Conservation (phyloP, 2,797 vertebrate species). For the Sorex maritimensis region DNA sequence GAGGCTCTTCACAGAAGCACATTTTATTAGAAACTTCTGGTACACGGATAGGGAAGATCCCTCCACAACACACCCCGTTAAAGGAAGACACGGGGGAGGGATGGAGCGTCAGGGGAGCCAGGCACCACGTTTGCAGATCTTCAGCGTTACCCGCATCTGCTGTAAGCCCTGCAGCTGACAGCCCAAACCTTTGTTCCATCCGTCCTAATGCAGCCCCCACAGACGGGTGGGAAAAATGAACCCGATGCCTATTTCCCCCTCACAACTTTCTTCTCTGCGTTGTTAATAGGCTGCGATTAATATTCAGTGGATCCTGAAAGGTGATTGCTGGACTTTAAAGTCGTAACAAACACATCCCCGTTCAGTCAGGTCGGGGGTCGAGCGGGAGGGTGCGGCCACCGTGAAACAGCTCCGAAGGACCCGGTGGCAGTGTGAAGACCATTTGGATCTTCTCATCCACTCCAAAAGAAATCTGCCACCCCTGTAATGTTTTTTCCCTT, state of each 20-base stretch:
- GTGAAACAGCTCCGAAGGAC: conserved; percentile 90
- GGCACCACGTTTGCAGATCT: conserved; percentile 60
- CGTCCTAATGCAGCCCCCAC: conserved; percentile 80
- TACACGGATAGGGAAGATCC: conserved; percentile 36
- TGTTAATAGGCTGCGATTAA: conserved; percentile 76
- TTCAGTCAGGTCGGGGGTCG: conserved; percentile 71
- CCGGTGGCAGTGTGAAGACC: conserved; percentile 94
- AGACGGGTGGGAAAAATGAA: conserved; percentile 82
- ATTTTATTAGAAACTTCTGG: conserved; percentile 50
- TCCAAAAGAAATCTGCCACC: conserved; percentile 95
- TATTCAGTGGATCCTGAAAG: conserved; percentile 84
- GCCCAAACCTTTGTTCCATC: conserved; percentile 85
- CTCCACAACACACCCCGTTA: conserved; percentile 8
- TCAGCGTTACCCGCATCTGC: conserved; percentile 54
- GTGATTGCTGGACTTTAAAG: conserved; percentile 86
- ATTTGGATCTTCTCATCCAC: conserved; percentile 96
- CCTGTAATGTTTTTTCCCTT: conserved; percentile 95
- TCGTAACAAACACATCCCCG: conserved; percentile 72
- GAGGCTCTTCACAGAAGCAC: conserved; percentile 20
- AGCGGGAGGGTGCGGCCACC: too few species aligned
- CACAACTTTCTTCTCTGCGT: conserved; percentile 81
- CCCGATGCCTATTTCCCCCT: conserved; percentile 78
- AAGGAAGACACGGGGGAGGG: conserved; percentile 59
- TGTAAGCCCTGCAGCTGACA: conserved; percentile 81
- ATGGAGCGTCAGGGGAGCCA: conserved; percentile 40